A percentile compares a stretch with the other conserved stretches of the same genome.
phyloP scores from a whole-genome alignment of 2,113 vertebrate genomes.

The Vidua macroura region DNA sequence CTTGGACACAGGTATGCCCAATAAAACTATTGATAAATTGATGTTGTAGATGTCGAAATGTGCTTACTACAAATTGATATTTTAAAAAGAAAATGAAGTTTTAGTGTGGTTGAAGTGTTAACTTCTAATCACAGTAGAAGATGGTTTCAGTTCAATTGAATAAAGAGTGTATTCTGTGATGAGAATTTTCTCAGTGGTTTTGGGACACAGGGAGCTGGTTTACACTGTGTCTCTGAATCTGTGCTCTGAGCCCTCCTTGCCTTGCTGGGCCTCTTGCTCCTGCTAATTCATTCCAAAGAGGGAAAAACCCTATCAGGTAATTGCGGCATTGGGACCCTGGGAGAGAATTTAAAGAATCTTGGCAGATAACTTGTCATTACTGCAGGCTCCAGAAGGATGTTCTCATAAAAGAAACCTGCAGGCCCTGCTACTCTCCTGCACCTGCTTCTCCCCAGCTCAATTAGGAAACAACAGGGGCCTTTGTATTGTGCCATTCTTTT shows the following conservation, averaged over 20 bases:
- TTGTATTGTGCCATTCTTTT: not conserved
- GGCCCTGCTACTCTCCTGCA: conserved; percentile 22
- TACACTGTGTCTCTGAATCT: not conserved
- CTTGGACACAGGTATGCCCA: not conserved
- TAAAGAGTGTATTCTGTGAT: not conserved
- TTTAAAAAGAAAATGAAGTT: not conserved
- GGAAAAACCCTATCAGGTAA: not conserved
- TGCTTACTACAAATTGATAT: not conserved
- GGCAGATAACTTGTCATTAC: not conserved
- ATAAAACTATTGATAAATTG: not conserved
- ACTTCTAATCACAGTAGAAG: not conserved
- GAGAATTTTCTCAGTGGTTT: not conserved
- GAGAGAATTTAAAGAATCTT: conserved; percentile 35
- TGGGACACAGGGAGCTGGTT: not conserved
- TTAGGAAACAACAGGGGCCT: not conserved
- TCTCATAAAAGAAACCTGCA: conserved; percentile 40
- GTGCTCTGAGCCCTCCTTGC: not conserved
- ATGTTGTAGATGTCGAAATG: no score
- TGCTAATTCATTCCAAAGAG: not conserved
- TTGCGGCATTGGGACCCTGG: not conserved
- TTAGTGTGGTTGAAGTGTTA: not conserved
- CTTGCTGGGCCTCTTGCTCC: not conserved
- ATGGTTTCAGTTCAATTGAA: not conserved
- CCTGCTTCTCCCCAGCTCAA: conserved; percentile 28
- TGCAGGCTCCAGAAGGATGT: conserved; percentile 35